Conservation (phyloP, 2,888 invertebrate species). For the Drosophila percnosoma region DNA sequence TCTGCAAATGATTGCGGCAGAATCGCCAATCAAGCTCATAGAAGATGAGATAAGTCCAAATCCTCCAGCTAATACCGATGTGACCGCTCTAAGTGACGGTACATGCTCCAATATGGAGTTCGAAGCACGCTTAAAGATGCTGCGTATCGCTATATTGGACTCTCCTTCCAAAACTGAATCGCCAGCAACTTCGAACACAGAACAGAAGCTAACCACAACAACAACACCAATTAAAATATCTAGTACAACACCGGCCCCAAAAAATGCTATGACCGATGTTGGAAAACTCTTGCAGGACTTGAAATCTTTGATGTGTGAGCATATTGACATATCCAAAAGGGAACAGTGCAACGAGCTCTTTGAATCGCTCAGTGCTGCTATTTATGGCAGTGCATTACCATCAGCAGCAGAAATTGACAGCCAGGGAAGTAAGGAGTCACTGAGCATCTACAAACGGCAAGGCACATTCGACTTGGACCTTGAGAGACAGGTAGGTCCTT, state of each 20-base stretch:
- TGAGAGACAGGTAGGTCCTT: conserved; percentile 34
- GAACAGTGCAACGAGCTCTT: conserved; percentile 44
- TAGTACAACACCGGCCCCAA: not conserved
- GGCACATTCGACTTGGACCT: conserved; percentile 66
- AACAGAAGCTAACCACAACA: not conserved
- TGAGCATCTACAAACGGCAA: conserved; percentile 52
- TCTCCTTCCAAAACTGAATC: conserved; percentile 12
- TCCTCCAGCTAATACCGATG: not conserved
- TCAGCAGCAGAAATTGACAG: not conserved
- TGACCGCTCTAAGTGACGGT: conserved; percentile 25
- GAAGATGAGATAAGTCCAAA: conserved; percentile 49
- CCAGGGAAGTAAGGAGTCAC: not conserved
- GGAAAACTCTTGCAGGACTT: conserved; percentile 38
- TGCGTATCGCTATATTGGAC: conserved; percentile 57
- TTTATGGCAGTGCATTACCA: not conserved
- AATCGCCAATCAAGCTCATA: conserved; percentile 60
- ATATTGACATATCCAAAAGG: conserved; percentile 45
- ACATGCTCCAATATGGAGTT: conserved; percentile 52
- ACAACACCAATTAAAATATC: not conserved
- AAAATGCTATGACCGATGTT: conserved; percentile 5
- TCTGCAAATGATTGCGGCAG: conserved; percentile 64
- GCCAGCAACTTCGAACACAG: not conserved
- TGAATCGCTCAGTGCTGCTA: conserved; percentile 24
- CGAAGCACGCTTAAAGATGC: conserved; percentile 55
- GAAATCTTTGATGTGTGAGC: conserved; percentile 33